A percentile compares a stretch with the other conserved stretches of the same genome.
phyloP scores from a whole-genome alignment of 2,113 vertebrate genomes.

The Grantiella picta region DNA sequence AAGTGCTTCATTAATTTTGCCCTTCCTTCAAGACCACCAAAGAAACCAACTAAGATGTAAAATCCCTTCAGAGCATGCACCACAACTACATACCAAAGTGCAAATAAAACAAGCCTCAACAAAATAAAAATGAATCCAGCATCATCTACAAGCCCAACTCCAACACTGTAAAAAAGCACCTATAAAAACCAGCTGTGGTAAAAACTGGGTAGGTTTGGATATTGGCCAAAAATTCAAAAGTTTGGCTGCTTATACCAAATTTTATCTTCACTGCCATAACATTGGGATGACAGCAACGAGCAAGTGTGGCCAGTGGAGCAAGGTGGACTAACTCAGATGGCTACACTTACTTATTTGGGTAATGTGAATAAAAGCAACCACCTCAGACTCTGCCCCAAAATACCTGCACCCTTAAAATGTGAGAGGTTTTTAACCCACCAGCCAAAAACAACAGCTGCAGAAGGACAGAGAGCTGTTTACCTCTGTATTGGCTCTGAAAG shows the following conservation, averaged over 20 bases:
- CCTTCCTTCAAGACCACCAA: slow-evolving; percentile 34
- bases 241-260: background rate
- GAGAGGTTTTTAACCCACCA: background rate
- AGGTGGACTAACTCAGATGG: background rate
- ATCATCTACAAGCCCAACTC: background rate
- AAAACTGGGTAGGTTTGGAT: background rate
- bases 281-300: background rate
- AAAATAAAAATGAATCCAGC: slow-evolving; percentile 10
- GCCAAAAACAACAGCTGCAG: background rate
- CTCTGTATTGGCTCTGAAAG: background rate
- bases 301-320: background rate
- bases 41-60: slow-evolving; percentile 25
- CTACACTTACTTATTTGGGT: background rate
- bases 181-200: background rate
- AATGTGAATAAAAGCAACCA: background rate
- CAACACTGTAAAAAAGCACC: background rate
- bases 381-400: background rate
- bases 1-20: slow-evolving; percentile 5
- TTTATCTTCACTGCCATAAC: background rate
- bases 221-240: background rate
- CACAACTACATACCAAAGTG: background rate
- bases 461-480: background rate
- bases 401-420: background rate
- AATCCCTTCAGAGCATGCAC: background rate
- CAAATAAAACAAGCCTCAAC: slow-evolving; percentile 40